Percentiles rank a stretch among this genome's conserved stretches.
These are phyloP conservation scores for Calidris pygmaea DNA, from an alignment of 2,113 vertebrate species.

Conservation along the genomic window DNA sequence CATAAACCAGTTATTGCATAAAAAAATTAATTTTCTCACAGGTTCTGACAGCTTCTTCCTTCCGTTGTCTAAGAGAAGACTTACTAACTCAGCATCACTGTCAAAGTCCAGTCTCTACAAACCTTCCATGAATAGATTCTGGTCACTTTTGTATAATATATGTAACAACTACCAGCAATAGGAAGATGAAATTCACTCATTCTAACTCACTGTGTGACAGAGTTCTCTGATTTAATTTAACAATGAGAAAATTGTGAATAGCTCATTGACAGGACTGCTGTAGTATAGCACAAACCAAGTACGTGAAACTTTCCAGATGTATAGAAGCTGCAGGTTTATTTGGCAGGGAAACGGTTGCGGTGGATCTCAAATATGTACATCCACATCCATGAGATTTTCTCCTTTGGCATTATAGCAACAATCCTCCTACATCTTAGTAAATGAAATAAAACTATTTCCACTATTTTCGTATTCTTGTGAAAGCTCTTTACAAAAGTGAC, in stretches of 20 bases:
- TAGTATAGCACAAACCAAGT: neutral
- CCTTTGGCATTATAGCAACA: neutral
- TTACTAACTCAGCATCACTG: constrained; percentile 45
- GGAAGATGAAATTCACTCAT: neutral
- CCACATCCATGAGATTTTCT: neutral
- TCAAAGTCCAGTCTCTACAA: constrained; percentile 79
- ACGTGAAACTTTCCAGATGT: neutral
- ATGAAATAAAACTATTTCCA: neutral
- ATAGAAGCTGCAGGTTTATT: neutral
- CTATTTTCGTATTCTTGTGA: neutral
- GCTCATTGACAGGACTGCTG: neutral
- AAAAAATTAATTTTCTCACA: constrained; percentile 2
- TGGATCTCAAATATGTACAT: neutral
- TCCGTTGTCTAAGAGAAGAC: constrained; percentile 35
- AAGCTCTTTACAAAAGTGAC: neutral
- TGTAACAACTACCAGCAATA: neutral
- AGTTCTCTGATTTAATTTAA: neutral
- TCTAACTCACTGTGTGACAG: neutral
- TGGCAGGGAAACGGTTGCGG: neutral
- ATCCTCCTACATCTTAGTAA: neutral
- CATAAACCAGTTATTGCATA: neutral
- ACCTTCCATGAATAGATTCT: constrained; percentile 36
- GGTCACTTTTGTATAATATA: constrained; percentile 24
- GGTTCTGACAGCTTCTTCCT: neutral
- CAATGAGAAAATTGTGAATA: neutral